phyloP scores from a whole-genome alignment of 2,797 vertebrate species.

The Bovichtus variegatus region DNA sequence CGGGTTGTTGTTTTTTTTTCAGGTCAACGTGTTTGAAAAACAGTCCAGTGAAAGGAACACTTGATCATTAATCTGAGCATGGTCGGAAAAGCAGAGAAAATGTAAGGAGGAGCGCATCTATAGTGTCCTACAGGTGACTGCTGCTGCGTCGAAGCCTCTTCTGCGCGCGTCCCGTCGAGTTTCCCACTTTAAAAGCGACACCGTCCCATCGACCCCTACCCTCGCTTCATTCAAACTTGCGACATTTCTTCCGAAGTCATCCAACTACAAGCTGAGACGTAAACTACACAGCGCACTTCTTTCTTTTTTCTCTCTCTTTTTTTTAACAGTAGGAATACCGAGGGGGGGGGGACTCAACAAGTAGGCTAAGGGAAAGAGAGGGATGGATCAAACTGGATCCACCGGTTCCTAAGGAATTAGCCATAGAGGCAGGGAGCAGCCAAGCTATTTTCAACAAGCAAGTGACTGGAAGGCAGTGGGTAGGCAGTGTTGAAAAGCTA shows the following conservation, averaged over 20 bases:
- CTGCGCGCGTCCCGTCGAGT: constrained; percentile 70
- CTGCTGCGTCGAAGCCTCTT: constrained; percentile 67
- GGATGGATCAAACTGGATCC: constrained; percentile 97
- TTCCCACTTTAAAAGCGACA: constrained; percentile 71
- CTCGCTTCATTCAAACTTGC: constrained; percentile 28
- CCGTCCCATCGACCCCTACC: constrained; percentile 42
- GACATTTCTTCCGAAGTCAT: constrained; percentile 37
- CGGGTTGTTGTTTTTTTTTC: not conserved
- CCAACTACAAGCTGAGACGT: not conserved
- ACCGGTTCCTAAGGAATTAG: constrained; percentile 97
- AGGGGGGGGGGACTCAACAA: constrained; percentile 84
- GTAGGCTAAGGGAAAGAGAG: constrained; percentile 86
- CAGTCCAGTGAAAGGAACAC: not conserved
- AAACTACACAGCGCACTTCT: constrained; percentile 9
- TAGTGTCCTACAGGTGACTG: constrained; percentile 64
- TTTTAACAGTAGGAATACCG: constrained; percentile 35
- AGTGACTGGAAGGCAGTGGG: constrained; percentile 79
- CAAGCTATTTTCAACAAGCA: constrained; percentile 78
- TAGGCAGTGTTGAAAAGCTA: constrained; percentile 57
- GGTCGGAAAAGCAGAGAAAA: constrained; percentile 42
- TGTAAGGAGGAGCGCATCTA: constrained; percentile 67
- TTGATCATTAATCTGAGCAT: not conserved
- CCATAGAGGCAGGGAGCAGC: constrained; percentile 85
- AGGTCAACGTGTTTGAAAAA: constrained; percentile 6
- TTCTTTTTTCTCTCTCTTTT: not conserved